A percentile compares a stretch with the other conserved stretches of the same genome.
These are phyloP conservation scores for Chrysolina americana DNA, from an alignment of 2,888 invertebrate species.

Conservation along the genomic window DNA sequence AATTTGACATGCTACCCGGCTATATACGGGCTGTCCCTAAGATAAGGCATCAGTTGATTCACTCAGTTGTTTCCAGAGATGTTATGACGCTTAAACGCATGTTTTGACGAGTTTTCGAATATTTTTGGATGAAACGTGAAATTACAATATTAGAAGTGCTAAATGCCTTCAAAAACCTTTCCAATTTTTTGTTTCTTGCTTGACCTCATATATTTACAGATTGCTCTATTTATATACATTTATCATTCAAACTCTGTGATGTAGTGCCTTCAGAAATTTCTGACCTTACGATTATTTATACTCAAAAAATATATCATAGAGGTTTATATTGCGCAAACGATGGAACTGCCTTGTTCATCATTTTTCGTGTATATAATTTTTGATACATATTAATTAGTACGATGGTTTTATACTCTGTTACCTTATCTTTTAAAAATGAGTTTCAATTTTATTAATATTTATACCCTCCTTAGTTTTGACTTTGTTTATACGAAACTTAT, in stretches of 20 bases:
- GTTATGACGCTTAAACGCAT: too few relatives aligned
- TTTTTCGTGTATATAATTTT: constrained; percentile 19
- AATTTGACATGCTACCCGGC: too few relatives aligned
- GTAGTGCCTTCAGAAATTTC: constrained; percentile 66
- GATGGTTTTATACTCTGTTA: constrained; percentile 68
- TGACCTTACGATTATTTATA: constrained; percentile 51
- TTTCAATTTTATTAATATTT: constrained; percentile 35
- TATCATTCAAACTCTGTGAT: constrained; percentile 59
- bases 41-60: too few relatives aligned
- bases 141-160: too few relatives aligned
- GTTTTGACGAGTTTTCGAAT: too few relatives aligned
- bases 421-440: constrained; percentile 61
- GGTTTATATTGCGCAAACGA: constrained; percentile 17
- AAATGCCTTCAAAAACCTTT: background rate
- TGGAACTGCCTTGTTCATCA: background rate
- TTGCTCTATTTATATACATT: constrained; percentile 21
- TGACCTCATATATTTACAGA: constrained; percentile 6
- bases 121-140: too few relatives aligned
- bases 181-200: background rate
- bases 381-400: constrained; percentile 60
- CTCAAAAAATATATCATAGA: constrained; percentile 16
- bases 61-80: too few relatives aligned
- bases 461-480: background rate
- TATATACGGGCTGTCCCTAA: too few relatives aligned
- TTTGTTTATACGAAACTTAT: background rate